Percentiles rank a stretch among this genome's conserved stretches.
Evolutionary conservation across 2,888 invertebrate genomes (phyloP).

Genomic region (Thysanoteuthis rhombus): DNA sequence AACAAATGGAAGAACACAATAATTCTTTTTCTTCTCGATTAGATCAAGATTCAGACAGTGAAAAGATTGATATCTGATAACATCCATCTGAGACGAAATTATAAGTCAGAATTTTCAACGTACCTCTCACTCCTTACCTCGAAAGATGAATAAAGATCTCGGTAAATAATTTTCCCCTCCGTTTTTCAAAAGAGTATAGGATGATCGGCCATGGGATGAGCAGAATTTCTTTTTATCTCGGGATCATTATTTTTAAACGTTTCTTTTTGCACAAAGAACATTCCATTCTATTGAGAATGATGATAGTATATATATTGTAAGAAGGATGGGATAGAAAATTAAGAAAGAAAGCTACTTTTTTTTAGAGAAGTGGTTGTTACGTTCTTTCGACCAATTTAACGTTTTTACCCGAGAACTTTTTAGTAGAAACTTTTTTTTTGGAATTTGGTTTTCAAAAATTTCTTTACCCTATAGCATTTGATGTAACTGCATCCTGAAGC

Average conservation of each 20-base stretch:
- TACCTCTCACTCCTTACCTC: background rate
- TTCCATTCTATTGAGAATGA: background rate
- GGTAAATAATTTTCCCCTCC: background rate
- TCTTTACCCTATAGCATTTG: too few species aligned
- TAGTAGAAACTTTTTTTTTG: too few species aligned
- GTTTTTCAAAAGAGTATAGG: background rate
- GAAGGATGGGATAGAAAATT: too few species aligned
- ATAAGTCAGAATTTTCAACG: background rate
- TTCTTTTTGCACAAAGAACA: background rate
- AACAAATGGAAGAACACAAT: too few species aligned
- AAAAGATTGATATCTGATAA: background rate
- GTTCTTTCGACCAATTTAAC: too few species aligned
- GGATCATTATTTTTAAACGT: background rate
- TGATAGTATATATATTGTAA: background rate
- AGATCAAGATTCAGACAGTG: background rate
- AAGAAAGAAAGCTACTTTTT: too few species aligned
- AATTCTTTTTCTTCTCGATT: background rate
- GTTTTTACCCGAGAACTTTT: too few species aligned
- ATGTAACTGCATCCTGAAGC: too few species aligned
- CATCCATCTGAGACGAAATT: background rate
- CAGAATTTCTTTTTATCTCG: background rate
- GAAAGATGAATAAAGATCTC: background rate
- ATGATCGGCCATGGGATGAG: background rate
- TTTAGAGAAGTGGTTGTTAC: too few species aligned
- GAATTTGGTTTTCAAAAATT: too few species aligned